Evolutionary conservation across 2,888 invertebrate genomes (phyloP).

Genomic region (Pandemis corylana): DNA sequence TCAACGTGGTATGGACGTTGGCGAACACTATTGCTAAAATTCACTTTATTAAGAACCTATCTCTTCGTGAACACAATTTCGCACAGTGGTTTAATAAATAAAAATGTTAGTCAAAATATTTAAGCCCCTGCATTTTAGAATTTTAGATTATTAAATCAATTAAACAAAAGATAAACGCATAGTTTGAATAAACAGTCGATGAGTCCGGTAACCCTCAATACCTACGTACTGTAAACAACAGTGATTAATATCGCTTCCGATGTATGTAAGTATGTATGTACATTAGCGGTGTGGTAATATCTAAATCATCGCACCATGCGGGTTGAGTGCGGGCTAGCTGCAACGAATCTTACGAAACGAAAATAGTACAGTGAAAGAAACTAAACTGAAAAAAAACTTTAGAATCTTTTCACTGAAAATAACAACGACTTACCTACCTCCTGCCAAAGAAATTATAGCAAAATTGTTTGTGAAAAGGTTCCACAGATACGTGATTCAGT

Average conservation of each 20-base stretch:
- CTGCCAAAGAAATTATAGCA: too few relatives aligned
- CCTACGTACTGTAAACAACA: constrained; percentile 46
- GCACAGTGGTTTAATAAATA: not conserved
- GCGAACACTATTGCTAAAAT: constrained; percentile 26
- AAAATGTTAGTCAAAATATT: not conserved
- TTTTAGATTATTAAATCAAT: not conserved
- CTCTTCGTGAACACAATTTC: not conserved
- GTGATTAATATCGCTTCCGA: constrained; percentile 65
- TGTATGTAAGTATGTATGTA: constrained; percentile 39
- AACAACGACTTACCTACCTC: too few relatives aligned
- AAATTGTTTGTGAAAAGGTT: too few relatives aligned
- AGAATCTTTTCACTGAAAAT: too few relatives aligned
- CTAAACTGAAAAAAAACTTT: too few relatives aligned
- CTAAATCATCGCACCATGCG: constrained; percentile 68
- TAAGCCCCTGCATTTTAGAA: too few relatives aligned
- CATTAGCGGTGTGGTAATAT: constrained; percentile 47
- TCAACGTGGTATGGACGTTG: constrained; percentile 62
- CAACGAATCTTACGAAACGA: constrained; percentile 56
- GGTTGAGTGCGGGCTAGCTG: constrained; percentile 58
- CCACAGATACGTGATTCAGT: too few relatives aligned
- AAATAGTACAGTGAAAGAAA: too few relatives aligned
- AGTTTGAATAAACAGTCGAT: constrained; percentile 9
- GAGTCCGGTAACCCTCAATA: constrained; percentile 21
- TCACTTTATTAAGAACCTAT: not conserved
- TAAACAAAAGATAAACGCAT: not conserved